Evolutionary conservation across 2,797 vertebrate species (phyloP).

Genomic region (Poecilia wingei): DNA sequence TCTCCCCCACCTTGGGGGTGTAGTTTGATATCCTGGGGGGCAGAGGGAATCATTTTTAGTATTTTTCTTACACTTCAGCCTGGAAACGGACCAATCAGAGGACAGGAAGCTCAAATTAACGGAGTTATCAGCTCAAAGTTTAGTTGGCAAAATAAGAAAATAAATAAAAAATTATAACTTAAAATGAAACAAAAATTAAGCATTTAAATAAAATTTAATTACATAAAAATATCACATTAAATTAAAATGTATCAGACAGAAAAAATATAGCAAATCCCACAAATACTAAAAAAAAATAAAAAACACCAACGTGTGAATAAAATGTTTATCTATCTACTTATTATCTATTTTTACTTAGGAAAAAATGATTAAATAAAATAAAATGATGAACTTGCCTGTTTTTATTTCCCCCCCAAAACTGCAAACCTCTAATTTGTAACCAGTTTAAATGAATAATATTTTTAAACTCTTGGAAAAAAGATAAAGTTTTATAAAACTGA

Average conservation of each 20-base stretch:
- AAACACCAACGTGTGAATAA: not conserved
- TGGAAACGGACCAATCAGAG: not conserved
- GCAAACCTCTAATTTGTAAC: not conserved
- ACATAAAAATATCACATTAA: not conserved
- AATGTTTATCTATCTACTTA: not conserved
- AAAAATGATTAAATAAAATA: not conserved
- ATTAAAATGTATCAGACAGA: not conserved
- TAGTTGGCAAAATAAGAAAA: not conserved
- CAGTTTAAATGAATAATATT: not conserved
- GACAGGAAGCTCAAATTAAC: not conserved
- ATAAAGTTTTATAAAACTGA: not conserved
- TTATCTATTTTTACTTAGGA: not conserved
- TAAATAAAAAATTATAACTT: not conserved
- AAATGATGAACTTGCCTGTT: not conserved
- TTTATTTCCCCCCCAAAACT: not conserved
- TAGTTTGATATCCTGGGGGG: constrained; percentile 93
- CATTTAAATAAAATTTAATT: not conserved
- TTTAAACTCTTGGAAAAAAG: not conserved
- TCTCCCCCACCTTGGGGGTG: constrained; percentile 96
- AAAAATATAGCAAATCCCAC: not conserved
- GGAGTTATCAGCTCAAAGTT: not conserved
- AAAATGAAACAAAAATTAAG: not conserved
- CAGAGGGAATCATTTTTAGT: not conserved
- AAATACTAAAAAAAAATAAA: not conserved
- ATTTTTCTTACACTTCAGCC: not conserved